Base-by-base conservation (phyloP, 2,888 invertebrate species). In the Cristatella mucedo region DNA sequence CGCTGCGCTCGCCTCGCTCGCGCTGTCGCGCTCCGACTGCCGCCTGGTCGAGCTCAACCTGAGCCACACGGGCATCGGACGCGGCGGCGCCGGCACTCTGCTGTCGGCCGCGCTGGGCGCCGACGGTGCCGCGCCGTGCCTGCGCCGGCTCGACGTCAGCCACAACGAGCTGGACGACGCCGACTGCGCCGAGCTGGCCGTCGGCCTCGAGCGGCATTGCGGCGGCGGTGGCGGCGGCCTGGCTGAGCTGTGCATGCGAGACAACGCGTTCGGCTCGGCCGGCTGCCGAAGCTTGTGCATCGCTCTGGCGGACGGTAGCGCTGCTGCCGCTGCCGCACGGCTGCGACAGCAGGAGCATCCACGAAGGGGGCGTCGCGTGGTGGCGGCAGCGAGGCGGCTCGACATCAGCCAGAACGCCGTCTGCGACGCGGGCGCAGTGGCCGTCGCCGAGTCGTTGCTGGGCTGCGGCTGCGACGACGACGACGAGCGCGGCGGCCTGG, bases 121-220 rank as follows among this genome's bases (percentile, higher is more conserved):
- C 9, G n/a, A n/a, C n/a, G n/a, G n/a, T n/a, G n/a, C n/a, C n/a
- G n/a, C n/a, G n/a, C n/a, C n/a, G n/a, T n/a, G n/a, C n/a, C n/a
- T n/a, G n/a, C n/a, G n/a, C n/a, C 36, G 22, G 18, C n/a, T 36
- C 5, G 36, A 36, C 36, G 24, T 36, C 9, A 36, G 36, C 19
- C 26, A 36, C 24, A 36, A 36, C 13, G 36, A 36, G 4, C 24
- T 36, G 13, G 16, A n/a, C 18, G 36, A 36, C 18, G 36, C n/a
- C 22, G 36, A 36, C 24, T 36, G 36, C 24, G 21, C n/a, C 6
- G 4, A 6, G 16, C n/a, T 36, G 18, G 36, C 24, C 36, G 4
- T 15, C 15, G 36, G 36, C 15, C 36, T 36, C 4, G 22, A 36
- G 13, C 22, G 13, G 6, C n/a, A n/a, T n/a, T n/a, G n/a, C n/a